A percentile compares a stretch with the other conserved stretches of the same genome.
phyloP scores from a whole-genome alignment of 1,140 invertebrate genomes.

The Ganaspis sp. region DNA sequence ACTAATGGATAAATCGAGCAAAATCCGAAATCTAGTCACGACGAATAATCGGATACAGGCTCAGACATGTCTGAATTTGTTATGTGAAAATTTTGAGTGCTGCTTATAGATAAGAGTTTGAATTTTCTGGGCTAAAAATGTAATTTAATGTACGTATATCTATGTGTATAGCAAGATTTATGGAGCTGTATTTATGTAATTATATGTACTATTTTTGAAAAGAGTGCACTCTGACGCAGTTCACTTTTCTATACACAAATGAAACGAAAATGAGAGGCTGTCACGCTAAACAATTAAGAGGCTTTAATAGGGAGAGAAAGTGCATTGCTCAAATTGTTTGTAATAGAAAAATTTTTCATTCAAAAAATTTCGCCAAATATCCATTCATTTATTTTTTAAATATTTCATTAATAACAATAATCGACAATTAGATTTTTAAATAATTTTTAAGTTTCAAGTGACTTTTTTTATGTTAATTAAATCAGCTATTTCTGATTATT shows the following conservation, averaged over 20 bases:
- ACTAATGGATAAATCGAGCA: background rate
- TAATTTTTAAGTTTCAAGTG: too few relatives aligned
- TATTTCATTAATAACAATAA: too few relatives aligned
- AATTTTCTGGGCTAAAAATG: constrained; percentile 22
- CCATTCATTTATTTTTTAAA: too few relatives aligned
- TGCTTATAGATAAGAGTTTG: background rate
- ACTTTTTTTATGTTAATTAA: too few relatives aligned
- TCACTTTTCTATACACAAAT: constrained; percentile 13
- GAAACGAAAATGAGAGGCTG: constrained; percentile 31
- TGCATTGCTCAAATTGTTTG: constrained; percentile 17
- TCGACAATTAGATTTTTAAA: too few relatives aligned
- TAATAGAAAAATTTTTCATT: background rate
- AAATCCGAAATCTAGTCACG: constrained; percentile 14
- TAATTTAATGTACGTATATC: constrained; percentile 26
- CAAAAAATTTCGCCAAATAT: background rate
- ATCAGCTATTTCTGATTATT: too few relatives aligned
- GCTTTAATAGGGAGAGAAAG: background rate
- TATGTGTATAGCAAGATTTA: constrained; percentile 18
- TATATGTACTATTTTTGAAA: constrained; percentile 20
- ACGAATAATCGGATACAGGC: background rate
- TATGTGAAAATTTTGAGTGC: background rate
- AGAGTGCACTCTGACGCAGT: constrained; percentile 7
- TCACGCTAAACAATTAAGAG: constrained; percentile 24
- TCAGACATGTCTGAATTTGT: background rate
- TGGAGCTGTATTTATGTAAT: constrained; percentile 27